phyloP scores from a whole-genome alignment of 2,797 vertebrate genomes.

The Acanthiza pusilla region DNA sequence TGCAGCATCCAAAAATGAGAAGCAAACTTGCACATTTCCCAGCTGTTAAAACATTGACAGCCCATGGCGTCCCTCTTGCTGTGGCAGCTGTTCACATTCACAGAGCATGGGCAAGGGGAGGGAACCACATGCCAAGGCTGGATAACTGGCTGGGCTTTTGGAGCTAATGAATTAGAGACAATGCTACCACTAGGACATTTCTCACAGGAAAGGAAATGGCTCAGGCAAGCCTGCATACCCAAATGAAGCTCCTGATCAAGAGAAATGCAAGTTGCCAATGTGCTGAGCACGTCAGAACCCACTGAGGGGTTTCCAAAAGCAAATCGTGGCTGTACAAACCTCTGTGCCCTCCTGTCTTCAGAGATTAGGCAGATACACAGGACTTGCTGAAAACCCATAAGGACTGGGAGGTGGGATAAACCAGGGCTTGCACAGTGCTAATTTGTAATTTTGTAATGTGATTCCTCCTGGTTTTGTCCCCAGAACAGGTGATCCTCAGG shows the following conservation, averaged over 20 bases:
- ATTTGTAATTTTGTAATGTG: background rate
- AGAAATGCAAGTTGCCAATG: background rate
- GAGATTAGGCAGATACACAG: background rate
- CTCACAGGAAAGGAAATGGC: background rate
- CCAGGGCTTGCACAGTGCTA: background rate
- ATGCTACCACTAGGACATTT: background rate
- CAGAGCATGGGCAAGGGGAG: background rate
- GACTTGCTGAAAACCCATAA: background rate
- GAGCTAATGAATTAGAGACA: background rate
- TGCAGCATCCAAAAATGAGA: background rate
- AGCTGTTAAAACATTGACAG: background rate
- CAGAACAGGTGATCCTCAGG: background rate
- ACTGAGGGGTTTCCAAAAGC: background rate
- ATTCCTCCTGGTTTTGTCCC: background rate
- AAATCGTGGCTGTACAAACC: accelerated
- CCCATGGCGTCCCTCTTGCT: background rate
- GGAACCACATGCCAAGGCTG: background rate
- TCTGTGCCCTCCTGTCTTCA: background rate
- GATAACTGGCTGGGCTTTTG: background rate
- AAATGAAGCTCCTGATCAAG: background rate
- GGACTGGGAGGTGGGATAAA: background rate
- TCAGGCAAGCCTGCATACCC: background rate
- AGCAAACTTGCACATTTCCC: background rate
- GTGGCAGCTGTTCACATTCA: background rate
- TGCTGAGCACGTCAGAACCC: background rate